Base-by-base conservation (phyloP, 2,888 invertebrate species). In the Hipparchia semele region DNA sequence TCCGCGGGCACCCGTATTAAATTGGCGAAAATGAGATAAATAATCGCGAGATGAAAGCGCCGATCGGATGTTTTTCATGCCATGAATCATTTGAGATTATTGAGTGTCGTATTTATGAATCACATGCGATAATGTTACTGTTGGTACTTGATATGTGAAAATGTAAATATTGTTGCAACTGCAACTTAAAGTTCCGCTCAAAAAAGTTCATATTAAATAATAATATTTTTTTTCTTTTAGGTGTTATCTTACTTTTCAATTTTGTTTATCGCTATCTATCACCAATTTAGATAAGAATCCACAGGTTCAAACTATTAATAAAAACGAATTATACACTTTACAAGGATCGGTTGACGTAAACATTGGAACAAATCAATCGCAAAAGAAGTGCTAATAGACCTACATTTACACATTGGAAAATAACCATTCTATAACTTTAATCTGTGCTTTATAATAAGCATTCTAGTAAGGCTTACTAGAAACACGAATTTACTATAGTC, bases 1-100 rank as follows among this genome's bases (percentile, higher is more conserved):
- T 84, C 83, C 81, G 75, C 75, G 70, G 71, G 59, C 51, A 33
- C 66, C 71, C 56, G 54, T 66, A 60, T 68, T 65, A 69, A 64
- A 72, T 45, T 75, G 8, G 39, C 39, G 56, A 69, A 75, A 75
- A 74, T 76, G 72, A 73, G 73, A 72, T 58, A 62, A 64, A 72
- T 51, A 53, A 58, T 58, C 46, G 49, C 51, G 33, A 39, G 9
- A 64, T 54, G 45, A 62, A 61, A 70, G 60, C 45, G 45, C 58
- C 46, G 58, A 58, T 46, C 10, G 56, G 13, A 67, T 54, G 45
- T 46, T 66, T 62, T 49, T 23, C 23, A 33, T 66, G 39, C 12
- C 46, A 68, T 72, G 68, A 68, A 49, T 46, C 56, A 67, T 67
- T 58, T 13, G 46, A 23, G 56, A 67, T 46, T 58, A 67, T 46